Evolutionary conservation across 2,797 vertebrate genomes (phyloP).

Genomic region (Sebastes glaucus): DNA sequence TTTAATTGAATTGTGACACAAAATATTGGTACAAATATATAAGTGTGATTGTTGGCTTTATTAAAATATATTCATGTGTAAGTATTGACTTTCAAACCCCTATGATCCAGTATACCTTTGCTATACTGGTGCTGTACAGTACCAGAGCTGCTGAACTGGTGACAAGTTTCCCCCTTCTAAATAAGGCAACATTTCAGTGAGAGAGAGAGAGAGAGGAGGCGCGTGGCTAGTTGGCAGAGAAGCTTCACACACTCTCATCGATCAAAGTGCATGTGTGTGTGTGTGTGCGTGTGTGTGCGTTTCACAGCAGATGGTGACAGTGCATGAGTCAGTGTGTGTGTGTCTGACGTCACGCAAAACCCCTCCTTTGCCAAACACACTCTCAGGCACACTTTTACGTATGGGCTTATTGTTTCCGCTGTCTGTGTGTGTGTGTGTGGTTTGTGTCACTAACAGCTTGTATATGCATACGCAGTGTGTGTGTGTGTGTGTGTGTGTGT

Average conservation of each 20-base stretch:
- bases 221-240: conserved; percentile 45
- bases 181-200: conserved; percentile 21
- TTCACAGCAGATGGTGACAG: conserved; percentile 77
- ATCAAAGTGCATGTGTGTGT: conserved; percentile 29
- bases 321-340: conserved; percentile 63
- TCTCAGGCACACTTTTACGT: neutral
- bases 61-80: neutral
- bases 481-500: neutral
- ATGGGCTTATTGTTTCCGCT: conserved; percentile 3
- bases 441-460: conserved; percentile 6
- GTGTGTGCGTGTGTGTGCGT: conserved; percentile 21
- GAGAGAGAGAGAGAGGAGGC: neutral
- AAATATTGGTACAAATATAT: neutral
- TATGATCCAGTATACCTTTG: neutral
- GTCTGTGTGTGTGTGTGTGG: neutral
- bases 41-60: neutral
- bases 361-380: conserved; percentile 52
- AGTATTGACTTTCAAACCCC: neutral
- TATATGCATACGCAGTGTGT: neutral
- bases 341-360: conserved; percentile 52
- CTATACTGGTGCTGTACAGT: neutral
- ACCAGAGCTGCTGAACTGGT: neutral
- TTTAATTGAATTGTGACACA: too few species aligned
- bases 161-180: conserved; percentile 7
- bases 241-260: conserved; percentile 34